Evolutionary conservation across 2,113 vertebrate genomes (phyloP).

Genomic region (Diadophis punctatus): DNA sequence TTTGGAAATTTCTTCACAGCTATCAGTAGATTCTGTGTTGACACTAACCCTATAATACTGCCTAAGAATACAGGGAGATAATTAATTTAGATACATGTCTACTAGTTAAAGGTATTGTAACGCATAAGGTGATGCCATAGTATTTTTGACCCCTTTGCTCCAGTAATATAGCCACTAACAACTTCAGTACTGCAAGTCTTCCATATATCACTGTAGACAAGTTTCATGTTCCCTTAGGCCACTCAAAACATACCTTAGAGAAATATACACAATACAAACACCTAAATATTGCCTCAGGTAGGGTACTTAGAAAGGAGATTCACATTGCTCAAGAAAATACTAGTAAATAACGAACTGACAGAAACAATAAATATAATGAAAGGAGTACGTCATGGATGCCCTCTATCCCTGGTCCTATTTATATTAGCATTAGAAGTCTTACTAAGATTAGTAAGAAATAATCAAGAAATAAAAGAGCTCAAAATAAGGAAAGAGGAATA

Average conservation of each 20-base stretch:
- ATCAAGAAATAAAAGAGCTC: too few relatives aligned
- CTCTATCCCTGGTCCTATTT: too few relatives aligned
- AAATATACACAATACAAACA: background rate
- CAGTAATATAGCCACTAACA: background rate
- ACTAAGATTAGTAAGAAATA: too few relatives aligned
- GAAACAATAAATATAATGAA: too few relatives aligned
- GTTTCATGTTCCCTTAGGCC: background rate
- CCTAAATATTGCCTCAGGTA: too few relatives aligned
- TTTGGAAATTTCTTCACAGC: background rate
- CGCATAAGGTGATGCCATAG: background rate
- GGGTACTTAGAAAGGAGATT: background rate
- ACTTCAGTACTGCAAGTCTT: background rate
- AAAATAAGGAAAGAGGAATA: too few relatives aligned
- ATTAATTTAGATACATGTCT: background rate
- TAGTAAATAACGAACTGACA: too few relatives aligned
- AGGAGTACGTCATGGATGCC: too few relatives aligned
- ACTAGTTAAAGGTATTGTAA: background rate
- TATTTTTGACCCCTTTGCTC: background rate
- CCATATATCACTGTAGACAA: background rate
- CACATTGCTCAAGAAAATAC: background rate
- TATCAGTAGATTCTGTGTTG: background rate
- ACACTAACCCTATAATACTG: background rate
- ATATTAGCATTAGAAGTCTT: too few relatives aligned
- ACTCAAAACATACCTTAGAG: background rate
- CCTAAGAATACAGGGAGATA: background rate